Base-by-base conservation (phyloP, 2,113 vertebrate genomes). In the Zapornia atra region DNA sequence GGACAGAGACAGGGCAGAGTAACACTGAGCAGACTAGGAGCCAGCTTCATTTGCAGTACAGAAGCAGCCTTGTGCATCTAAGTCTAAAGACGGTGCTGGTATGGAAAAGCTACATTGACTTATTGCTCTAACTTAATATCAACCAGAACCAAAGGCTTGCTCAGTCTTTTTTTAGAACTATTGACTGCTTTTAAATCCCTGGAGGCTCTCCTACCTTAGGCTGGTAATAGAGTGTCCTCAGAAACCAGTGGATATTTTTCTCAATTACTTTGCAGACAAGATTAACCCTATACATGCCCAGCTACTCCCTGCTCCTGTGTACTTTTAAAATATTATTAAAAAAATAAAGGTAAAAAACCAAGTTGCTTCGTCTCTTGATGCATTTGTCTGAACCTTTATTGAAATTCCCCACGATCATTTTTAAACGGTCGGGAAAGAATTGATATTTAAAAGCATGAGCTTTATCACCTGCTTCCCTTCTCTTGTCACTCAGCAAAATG, bases 111-210 rank as follows among this genome's bases (percentile, higher is more conserved):
- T 84, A 48, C 53, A 12, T 2, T 93, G 81, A 94, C 88, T 94
- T 93, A 85, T 0, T 94, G 90, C 63, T 88, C 53, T 81, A 90
- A 82, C 66, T 72, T 93, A 83, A 11, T 66, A 91, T 31, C 72
- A 82, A 12, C 10, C 51, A 36, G 83, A 90, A 92, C 60, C 75
- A 89, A 66, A 91, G 54, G 20, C 82, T 88, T 48, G 48, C 18
- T 73, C 56, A 42, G 10, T 36, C 40, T 90, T 87, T 68, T 90
- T 68, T 91, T 91, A 96, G 86, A 78, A 42, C 65, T 95, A 88
- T 44, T 76, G 96, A 96, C 88, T 76, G 26, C 11, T 95, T 76
- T 92, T 80, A 85, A 90, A 92, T 63, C 69, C 69, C 59, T 88
- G n/a, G 69, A 96, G 86, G 69, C 69, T 73, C 57, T 91, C 76